Evolutionary conservation across 2,888 invertebrate genomes (phyloP).

Genomic region (Drosophila melanosoma): DNA sequence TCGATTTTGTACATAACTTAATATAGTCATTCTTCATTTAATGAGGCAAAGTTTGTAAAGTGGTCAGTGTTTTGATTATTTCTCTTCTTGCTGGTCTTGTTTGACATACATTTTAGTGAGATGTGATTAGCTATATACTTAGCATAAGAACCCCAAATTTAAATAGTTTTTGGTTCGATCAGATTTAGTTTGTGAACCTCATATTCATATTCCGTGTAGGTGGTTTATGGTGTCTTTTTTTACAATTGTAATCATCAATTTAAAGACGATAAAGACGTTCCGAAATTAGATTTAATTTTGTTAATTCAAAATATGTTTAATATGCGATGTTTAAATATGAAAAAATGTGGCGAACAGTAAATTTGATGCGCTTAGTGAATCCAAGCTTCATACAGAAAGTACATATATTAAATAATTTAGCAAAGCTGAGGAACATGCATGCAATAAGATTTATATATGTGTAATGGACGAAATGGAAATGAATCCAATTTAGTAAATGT

Average conservation of each 20-base stretch:
- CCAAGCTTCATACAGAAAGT: background rate
- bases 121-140: no score
- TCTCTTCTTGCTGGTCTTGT: background rate
- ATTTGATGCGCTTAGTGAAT: background rate
- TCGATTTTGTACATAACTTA: no score
- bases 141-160: no score
- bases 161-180: no score
- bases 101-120: background rate
- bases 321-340: background rate
- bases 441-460: background rate
- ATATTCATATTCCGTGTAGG: background rate
- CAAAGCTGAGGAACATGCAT: background rate
- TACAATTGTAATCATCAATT: no score
- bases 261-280: background rate
- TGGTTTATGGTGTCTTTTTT: no score
- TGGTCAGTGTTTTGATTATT: background rate
- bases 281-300: background rate
- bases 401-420: background rate
- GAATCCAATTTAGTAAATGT: conserved; percentile 9
- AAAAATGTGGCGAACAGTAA: background rate
- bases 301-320: background rate
- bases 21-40: no score
- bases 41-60: no score
- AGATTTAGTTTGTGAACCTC: no score
- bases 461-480: no score